Percentiles rank a stretch among this genome's conserved stretches.
phyloP scores from a whole-genome alignment of 2,797 vertebrate species.

The Cuculus canorus region DNA sequence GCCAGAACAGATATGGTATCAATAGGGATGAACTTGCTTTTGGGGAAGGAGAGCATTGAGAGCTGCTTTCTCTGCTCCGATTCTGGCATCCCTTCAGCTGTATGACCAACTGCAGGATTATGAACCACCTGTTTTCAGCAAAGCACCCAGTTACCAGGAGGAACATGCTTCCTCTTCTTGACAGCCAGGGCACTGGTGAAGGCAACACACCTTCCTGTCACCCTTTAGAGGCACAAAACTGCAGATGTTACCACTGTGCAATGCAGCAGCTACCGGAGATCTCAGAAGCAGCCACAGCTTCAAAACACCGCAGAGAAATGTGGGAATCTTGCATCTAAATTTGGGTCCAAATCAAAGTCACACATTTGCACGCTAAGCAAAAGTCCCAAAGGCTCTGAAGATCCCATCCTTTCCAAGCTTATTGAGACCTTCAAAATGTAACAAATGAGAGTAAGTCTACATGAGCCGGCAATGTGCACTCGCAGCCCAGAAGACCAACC shows the following conservation, averaged over 20 bases:
- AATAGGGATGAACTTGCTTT: not conserved
- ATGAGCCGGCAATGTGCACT: too few relatives aligned
- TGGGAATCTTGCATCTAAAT: not conserved
- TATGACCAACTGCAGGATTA: not conserved
- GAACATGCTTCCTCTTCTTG: not conserved
- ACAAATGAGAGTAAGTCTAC: not conserved
- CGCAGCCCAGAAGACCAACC: too few relatives aligned
- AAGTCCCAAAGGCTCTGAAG: not conserved
- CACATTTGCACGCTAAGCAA: not conserved
- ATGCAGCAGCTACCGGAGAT: not conserved
- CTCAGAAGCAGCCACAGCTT: not conserved
- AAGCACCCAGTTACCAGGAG: not conserved
- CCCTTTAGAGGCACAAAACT: not conserved
- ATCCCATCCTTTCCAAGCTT: not conserved
- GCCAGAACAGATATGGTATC: not conserved
- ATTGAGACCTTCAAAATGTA: not conserved
- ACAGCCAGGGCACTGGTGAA: not conserved
- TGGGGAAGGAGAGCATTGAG: not conserved
- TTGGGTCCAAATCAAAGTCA: not conserved
- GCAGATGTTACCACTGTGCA: not conserved
- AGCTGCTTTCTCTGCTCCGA: not conserved
- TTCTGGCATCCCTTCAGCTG: not conserved
- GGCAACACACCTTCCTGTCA: not conserved
- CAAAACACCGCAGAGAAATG: not conserved
- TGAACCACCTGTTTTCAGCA: not conserved